phyloP scores from a whole-genome alignment of 2,113 vertebrate species.

The Calidris pugnax region DNA sequence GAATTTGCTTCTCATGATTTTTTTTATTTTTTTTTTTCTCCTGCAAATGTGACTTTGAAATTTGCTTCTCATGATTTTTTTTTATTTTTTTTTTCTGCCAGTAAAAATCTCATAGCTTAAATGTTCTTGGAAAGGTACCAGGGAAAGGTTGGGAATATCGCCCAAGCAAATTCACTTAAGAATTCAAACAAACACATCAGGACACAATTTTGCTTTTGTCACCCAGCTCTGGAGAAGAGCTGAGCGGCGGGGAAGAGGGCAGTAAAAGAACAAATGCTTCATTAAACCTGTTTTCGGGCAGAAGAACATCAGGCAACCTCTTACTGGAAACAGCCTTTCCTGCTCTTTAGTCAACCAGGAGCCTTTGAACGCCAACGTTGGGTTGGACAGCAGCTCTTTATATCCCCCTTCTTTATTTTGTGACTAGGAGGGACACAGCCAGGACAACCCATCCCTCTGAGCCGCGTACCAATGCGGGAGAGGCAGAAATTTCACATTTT shows the following conservation, averaged over 20 bases:
- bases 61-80: neutral
- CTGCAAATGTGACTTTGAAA: conserved; percentile 40
- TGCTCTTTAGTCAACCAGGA: neutral
- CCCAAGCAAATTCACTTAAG: conserved; percentile 42
- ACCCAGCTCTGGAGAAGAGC: neutral
- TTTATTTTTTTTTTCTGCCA: neutral
- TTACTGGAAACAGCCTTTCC: neutral
- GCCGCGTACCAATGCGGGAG: neutral
- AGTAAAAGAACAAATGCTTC: conserved; percentile 29
- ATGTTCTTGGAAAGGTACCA: conserved; percentile 38
- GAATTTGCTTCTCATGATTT: neutral
- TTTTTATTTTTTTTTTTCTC: neutral
- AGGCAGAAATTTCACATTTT: neutral
- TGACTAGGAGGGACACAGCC: neutral
- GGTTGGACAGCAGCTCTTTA: neutral
- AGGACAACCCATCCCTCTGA: neutral
- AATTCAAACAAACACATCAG: conserved; percentile 43
- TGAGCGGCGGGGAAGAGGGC: neutral
- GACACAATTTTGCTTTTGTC: conserved; percentile 45
- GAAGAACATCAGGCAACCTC: neutral
- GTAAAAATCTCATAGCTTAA: neutral
- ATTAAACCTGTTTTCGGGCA: conserved; percentile 7
- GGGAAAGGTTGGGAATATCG: conserved; percentile 45
- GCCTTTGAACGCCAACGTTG: neutral
- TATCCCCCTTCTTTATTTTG: neutral